phyloP scores from a whole-genome alignment of 2,797 vertebrate species.

The Salmo trutta region DNA sequence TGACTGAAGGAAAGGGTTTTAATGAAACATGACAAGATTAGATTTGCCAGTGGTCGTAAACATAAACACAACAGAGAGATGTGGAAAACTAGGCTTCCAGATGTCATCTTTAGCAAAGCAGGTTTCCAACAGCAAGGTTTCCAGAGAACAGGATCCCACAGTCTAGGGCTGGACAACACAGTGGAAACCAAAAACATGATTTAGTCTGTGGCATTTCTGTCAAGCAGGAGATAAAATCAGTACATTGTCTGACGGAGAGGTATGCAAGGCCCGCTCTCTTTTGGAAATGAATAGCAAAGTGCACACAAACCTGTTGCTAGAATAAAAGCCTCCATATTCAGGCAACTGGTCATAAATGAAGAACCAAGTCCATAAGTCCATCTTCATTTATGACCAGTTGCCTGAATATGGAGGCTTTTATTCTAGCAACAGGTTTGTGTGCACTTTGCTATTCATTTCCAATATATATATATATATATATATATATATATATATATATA shows the following conservation, averaged over 20 bases:
- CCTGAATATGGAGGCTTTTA: no score
- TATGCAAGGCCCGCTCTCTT: conserved; percentile 40
- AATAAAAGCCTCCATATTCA: conserved; percentile 32
- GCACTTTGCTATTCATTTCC: no score
- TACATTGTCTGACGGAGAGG: conserved; percentile 48
- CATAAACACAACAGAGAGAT: conserved; percentile 71
- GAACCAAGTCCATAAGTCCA: not conserved
- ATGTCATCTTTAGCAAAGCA: conserved; percentile 75
- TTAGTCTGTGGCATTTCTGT: conserved; percentile 56
- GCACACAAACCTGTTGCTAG: conserved; percentile 33
- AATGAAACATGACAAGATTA: conserved; percentile 60
- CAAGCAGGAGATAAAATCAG: conserved; percentile 64
- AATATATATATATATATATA: no score
- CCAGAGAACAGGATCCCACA: conserved; percentile 82
- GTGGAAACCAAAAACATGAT: conserved; percentile 43
- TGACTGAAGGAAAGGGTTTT: conserved; percentile 5
- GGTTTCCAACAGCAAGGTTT: conserved; percentile 79
- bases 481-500: no score
- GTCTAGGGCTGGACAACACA: conserved; percentile 66
- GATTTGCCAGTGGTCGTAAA: conserved; percentile 50
- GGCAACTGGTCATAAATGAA: not conserved
- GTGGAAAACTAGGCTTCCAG: conserved; percentile 73
- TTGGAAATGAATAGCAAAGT: conserved; percentile 34
- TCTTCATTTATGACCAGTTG: no score
- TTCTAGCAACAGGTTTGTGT: no score